Conservation (phyloP, 35 echinoderm and acorn worm species). For the Patiria miniata region DNA sequence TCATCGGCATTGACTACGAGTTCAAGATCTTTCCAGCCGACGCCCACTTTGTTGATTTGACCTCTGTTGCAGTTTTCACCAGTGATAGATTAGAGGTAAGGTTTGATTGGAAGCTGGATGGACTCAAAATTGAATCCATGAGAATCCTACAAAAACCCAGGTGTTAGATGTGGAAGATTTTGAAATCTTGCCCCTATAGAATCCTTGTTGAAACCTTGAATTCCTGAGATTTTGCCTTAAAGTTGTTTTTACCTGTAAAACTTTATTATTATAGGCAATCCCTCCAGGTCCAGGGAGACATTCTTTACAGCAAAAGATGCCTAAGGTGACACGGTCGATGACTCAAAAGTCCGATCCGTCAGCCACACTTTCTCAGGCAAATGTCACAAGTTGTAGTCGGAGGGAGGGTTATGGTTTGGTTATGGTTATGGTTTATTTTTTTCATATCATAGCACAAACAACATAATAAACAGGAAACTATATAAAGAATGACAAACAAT, state of each 20-base stretch:
- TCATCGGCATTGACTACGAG: slow-evolving; percentile 50
- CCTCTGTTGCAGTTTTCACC: slow-evolving; percentile 63
- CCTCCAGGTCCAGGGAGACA: not conserved
- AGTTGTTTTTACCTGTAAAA: too few relatives aligned
- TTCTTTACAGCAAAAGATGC: too few relatives aligned
- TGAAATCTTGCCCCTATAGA: not conserved
- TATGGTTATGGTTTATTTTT: too few relatives aligned
- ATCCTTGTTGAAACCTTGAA: too few relatives aligned
- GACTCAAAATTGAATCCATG: too few relatives aligned
- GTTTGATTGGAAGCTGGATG: too few relatives aligned
- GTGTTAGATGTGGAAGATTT: not conserved
- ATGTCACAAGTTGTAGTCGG: slow-evolving; percentile 20
- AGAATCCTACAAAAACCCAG: not conserved
- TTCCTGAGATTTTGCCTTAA: too few relatives aligned
- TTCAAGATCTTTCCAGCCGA: slow-evolving; percentile 65
- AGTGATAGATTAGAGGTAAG: slow-evolving; percentile 64
- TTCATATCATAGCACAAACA: too few relatives aligned
- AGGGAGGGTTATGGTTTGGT: too few relatives aligned
- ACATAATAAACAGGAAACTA: too few relatives aligned
- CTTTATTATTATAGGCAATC: not conserved
- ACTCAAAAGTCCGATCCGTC: not conserved
- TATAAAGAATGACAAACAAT: too few relatives aligned
- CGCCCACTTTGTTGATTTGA: slow-evolving; percentile 50
- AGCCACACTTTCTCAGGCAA: slow-evolving; percentile 47
- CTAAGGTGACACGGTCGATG: too few relatives aligned